Conservation (phyloP, 23 tunicate species). For the Phallusia fumigata region DNA sequence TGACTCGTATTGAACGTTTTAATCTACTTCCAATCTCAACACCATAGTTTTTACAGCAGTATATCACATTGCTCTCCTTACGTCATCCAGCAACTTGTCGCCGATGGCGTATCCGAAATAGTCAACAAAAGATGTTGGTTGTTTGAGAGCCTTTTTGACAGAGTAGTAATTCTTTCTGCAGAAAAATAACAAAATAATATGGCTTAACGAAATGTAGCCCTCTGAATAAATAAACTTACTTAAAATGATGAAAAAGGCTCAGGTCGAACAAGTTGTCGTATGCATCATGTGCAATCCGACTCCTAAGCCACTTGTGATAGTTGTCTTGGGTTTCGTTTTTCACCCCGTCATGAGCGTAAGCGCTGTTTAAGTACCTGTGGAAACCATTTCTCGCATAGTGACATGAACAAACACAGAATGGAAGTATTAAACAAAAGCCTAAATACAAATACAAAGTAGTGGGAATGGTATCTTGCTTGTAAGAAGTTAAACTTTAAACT, state of each 20-base stretch:
- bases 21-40: no score
- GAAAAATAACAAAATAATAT: background rate
- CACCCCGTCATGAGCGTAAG: conserved; percentile 40
- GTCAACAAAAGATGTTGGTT: conserved; percentile 46
- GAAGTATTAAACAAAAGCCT: no score
- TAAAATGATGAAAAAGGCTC: no score
- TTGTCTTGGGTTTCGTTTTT: conserved; percentile 13
- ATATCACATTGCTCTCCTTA: background rate
- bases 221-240: no score
- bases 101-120: conserved; percentile 36
- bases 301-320: conserved; percentile 36
- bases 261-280: background rate
- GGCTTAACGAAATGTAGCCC: no score
- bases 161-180: conserved; percentile 15
- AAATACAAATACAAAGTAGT: no score
- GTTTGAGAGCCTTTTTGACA: conserved; percentile 10
- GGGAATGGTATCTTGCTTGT: no score
- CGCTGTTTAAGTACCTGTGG: conserved; percentile 50
- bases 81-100: conserved; percentile 26
- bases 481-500: no score
- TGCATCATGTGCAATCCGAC: conserved; percentile 7
- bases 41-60: no score
- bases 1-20: no score
- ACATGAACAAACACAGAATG: no score
- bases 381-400: no score